Evolutionary conservation across 2,888 invertebrate species (phyloP), one percentile per base, ranked within the genome.

Genomic region (Cataglyphis livida): DNA sequence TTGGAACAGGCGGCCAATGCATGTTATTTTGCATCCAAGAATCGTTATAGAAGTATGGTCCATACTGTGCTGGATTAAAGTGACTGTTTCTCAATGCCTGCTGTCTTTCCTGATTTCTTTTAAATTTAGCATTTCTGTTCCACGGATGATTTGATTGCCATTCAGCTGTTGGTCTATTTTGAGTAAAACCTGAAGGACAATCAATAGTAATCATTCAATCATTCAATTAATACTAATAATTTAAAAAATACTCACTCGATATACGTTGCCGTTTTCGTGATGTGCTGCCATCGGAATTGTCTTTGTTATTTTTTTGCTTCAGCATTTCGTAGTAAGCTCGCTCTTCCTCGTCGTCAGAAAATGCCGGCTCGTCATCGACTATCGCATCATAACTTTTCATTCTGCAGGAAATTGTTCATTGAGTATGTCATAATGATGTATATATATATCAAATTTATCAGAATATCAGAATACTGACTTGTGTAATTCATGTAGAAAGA

Each of bases 291-390:
- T 85, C 74, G 9, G 84, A 61, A 65, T 85, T 86, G 7, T 74
- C 70, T 38, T 84, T 86, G 5, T 88, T 90, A 83, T 79, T 86
- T 18, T 76, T 78, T 66, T 92, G 90, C 28, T 90, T 85, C 9
- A 92, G 70, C 61, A 84, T 86, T 65, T 89, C 91, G 66, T 92
- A 92, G 85, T 94, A 94, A n/a, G 89, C 89, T 83, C 96, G 95
- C 92, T 98, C 98, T 84, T 97, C 96, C 91, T 99, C 99, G 93
- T 99, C 99, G 93, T 98, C 98, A 0, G 98, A 99, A 94, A 96
- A 98, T 44, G 98, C 98, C 0, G 98, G 98, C 93, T 99, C 99
- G 93, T 98, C 96, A 89, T 97, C 96, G 97, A 98, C 98, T 0
- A 98, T 97, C 0, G 98, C 98, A 95, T 99, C 99, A 0, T 97